Evolutionary conservation across 2,888 invertebrate species (phyloP).

Genomic region (Camponotus fellah): DNA sequence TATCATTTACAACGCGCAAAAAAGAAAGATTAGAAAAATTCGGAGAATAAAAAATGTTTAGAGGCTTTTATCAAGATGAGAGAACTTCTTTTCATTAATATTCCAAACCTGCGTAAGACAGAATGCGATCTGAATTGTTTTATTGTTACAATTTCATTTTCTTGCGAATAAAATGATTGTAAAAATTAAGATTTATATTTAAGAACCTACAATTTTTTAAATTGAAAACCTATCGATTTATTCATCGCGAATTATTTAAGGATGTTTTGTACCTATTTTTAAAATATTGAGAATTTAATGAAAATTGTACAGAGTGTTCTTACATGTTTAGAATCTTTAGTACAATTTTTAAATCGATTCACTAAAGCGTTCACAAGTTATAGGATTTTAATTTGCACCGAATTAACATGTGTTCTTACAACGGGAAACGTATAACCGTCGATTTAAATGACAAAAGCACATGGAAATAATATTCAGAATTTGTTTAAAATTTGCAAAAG

Average conservation of each 20-base stretch:
- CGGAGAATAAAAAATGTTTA: neutral
- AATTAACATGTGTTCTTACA: too few relatives aligned
- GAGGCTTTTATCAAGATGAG: neutral
- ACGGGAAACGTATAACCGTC: too few relatives aligned
- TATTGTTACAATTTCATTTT: neutral
- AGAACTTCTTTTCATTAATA: neutral
- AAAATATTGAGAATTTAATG: too few relatives aligned
- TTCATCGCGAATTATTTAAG: neutral
- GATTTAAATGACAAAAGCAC: too few relatives aligned
- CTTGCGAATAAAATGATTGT: neutral
- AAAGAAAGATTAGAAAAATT: neutral
- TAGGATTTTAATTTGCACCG: too few relatives aligned
- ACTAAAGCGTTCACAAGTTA: too few relatives aligned
- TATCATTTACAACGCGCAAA: neutral
- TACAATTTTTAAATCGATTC: too few relatives aligned
- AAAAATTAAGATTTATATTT: neutral
- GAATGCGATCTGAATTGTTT: neutral
- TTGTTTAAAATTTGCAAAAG: too few relatives aligned
- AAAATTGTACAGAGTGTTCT: too few relatives aligned
- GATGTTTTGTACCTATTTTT: too few relatives aligned
- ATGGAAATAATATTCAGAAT: too few relatives aligned
- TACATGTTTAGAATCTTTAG: too few relatives aligned
- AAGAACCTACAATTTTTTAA: neutral
- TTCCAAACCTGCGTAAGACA: neutral
- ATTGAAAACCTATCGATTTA: neutral